phyloP scores from a whole-genome alignment of 2,113 vertebrate species.

The Rhizomys pruinosus region DNA sequence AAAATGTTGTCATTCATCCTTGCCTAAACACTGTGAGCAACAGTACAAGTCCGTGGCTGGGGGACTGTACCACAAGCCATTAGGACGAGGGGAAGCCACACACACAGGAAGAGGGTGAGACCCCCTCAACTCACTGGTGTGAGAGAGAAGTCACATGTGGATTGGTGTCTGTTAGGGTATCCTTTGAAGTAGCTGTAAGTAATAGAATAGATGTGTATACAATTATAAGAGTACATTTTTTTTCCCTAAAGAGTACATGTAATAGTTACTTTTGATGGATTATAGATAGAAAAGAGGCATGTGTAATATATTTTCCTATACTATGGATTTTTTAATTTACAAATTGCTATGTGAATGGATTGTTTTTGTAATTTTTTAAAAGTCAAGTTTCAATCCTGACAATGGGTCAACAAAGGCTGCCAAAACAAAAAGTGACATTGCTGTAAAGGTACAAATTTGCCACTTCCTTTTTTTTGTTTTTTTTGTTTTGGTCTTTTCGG shows the following conservation, averaged over 20 bases:
- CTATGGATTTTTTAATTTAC: neutral
- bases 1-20: neutral
- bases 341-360: neutral
- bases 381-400: neutral
- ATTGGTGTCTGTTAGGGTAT: neutral
- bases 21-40: neutral
- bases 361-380: neutral
- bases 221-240: neutral
- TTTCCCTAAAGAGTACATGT: neutral
- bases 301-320: slow-evolving; percentile 2
- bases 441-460: too few relatives aligned
- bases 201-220: neutral
- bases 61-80: too few relatives aligned
- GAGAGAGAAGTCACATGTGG: neutral
- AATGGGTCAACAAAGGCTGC: neutral
- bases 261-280: neutral
- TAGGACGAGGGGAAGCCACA: too few relatives aligned
- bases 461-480: neutral
- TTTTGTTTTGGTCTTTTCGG: neutral
- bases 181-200: neutral
- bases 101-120: neutral
- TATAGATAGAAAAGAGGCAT: neutral
- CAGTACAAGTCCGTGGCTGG: neutral
- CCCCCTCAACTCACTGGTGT: neutral
- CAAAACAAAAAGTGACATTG: neutral